Evolutionary conservation across 1,140 invertebrate species (phyloP).

Genomic region (Penaeus vannamei): DNA sequence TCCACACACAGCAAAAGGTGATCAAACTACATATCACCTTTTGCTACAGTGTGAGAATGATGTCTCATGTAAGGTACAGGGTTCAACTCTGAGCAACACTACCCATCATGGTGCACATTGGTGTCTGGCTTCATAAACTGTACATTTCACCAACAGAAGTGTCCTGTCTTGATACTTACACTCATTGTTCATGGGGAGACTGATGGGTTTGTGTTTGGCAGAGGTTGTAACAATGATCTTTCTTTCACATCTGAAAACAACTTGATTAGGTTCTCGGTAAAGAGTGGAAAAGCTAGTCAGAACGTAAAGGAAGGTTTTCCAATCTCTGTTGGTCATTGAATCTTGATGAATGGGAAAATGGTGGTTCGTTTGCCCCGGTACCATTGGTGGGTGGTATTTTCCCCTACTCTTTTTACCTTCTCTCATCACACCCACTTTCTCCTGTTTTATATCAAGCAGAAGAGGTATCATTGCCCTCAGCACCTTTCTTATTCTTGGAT

Average conservation of each 20-base stretch:
- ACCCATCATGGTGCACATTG: slow-evolving; percentile 53
- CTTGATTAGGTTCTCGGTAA: neutral
- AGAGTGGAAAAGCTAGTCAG: slow-evolving; percentile 10
- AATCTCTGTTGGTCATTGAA: slow-evolving; percentile 25
- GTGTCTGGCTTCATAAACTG: slow-evolving; percentile 50
- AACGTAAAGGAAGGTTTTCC: too few relatives aligned
- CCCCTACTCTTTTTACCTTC: too few relatives aligned
- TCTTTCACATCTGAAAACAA: slow-evolving; percentile 64
- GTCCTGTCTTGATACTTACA: slow-evolving; percentile 33
- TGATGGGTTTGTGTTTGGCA: slow-evolving; percentile 62
- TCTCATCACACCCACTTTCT: neutral
- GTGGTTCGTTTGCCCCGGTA: too few relatives aligned
- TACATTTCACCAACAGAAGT: slow-evolving; percentile 34
- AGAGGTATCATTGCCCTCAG: slow-evolving; percentile 30
- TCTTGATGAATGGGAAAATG: slow-evolving; percentile 26
- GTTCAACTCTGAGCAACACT: slow-evolving; percentile 44
- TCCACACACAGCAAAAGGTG: slow-evolving; percentile 5
- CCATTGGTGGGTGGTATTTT: too few relatives aligned
- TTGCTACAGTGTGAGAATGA: slow-evolving; percentile 29
- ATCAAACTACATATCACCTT: slow-evolving; percentile 11
- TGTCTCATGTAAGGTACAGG: slow-evolving; percentile 49
- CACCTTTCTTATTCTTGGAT: slow-evolving; percentile 41
- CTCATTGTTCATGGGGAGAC: slow-evolving; percentile 37
- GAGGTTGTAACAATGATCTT: slow-evolving; percentile 56
- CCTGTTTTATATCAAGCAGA: neutral